Conservation (phyloP, 2,888 invertebrate species). For the Synergus umbraculus region DNA sequence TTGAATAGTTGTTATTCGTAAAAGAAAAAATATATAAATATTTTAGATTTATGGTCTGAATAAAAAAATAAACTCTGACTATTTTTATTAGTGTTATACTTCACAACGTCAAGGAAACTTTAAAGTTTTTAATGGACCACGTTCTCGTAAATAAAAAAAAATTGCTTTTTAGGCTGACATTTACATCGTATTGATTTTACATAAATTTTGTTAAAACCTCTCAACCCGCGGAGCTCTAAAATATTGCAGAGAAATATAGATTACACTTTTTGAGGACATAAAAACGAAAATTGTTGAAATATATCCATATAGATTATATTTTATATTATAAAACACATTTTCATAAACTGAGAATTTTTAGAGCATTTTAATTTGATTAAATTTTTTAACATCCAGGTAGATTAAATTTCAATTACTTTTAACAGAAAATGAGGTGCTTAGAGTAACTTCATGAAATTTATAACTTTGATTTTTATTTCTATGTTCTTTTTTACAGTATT, state of each 20-base stretch:
- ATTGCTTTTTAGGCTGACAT: neutral
- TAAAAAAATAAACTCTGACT: neutral
- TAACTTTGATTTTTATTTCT: neutral
- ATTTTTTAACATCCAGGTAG: neutral
- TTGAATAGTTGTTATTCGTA: neutral
- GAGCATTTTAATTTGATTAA: neutral
- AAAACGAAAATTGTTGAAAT: no score
- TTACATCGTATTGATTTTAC: conserved; percentile 6
- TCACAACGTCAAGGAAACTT: conserved; percentile 3
- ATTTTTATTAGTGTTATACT: neutral
- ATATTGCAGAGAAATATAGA: neutral
- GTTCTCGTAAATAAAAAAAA: conserved; percentile 9
- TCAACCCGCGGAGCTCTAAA: neutral
- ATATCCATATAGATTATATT: no score
- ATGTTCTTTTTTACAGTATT: conserved; percentile 19
- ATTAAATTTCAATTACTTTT: neutral
- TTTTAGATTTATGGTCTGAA: neutral
- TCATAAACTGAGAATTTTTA: neutral
- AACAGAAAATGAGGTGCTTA: neutral
- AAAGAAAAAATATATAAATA: neutral
- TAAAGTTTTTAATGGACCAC: conserved; percentile 12
- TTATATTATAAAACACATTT: no score
- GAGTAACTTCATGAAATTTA: neutral
- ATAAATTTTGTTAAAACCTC: neutral
- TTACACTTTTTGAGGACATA: neutral